phyloP scores from a whole-genome alignment of 2,797 vertebrate genomes.

The Aselliscus stoliczkanus region DNA sequence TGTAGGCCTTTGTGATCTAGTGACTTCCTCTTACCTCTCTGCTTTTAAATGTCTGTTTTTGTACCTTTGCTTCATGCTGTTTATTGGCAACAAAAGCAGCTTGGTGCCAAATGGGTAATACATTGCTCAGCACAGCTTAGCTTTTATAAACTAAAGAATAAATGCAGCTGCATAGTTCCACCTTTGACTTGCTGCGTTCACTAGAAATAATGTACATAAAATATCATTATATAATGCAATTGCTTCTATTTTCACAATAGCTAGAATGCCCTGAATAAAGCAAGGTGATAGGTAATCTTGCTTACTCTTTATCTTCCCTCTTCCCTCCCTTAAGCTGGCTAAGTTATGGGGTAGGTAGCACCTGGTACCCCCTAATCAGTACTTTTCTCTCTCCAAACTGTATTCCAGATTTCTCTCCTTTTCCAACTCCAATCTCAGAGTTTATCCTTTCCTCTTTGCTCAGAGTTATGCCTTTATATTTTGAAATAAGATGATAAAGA shows the following conservation, averaged over 20 bases:
- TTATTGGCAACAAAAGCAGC: constrained; percentile 30
- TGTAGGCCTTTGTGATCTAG: neutral
- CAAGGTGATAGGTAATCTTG: neutral
- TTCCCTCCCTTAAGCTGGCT: neutral
- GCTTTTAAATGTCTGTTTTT: constrained; percentile 27
- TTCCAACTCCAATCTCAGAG: neutral
- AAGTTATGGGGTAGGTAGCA: neutral
- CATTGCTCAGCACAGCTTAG: neutral
- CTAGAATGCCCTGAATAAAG: neutral
- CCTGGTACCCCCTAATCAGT: neutral
- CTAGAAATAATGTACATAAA: neutral
- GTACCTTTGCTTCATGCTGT: neutral
- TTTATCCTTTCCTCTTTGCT: neutral
- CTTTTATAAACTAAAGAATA: constrained; percentile 46
- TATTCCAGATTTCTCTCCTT: neutral
- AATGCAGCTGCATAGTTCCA: neutral
- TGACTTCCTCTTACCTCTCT: neutral
- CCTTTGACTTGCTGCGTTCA: neutral
- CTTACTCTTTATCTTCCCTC: neutral
- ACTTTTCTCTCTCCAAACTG: neutral
- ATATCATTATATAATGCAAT: neutral
- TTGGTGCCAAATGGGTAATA: neutral
- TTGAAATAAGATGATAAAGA: neutral
- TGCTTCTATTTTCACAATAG: neutral
- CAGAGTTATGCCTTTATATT: neutral